Percentiles rank a stretch among this genome's conserved stretches.
These are phyloP conservation scores for Chelonoidis abingdonii DNA, from an alignment of 2,113 vertebrate species.

Conservation along the genomic window DNA sequence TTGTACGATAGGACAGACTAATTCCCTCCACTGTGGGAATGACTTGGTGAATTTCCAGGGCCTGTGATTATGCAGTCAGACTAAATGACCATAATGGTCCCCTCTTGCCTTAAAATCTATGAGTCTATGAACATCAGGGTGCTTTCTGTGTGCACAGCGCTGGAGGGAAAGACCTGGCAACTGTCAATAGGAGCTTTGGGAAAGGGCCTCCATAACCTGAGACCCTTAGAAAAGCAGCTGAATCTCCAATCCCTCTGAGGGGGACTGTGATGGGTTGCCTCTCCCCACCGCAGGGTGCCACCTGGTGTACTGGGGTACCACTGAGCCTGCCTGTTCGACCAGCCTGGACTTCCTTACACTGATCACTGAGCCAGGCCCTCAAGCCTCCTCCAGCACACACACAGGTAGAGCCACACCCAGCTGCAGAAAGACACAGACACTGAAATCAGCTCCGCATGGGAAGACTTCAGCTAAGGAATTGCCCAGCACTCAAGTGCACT, in stretches of 20 bases:
- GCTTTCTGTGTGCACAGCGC: not conserved
- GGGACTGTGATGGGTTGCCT: not conserved
- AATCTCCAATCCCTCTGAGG: not conserved
- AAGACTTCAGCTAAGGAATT: no score
- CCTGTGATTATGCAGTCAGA: not conserved
- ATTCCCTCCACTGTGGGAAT: not conserved
- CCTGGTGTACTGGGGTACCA: no score
- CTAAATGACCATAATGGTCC: not conserved
- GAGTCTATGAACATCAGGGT: not conserved
- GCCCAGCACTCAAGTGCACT: no score
- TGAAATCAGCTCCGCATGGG: no score
- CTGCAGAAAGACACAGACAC: no score
- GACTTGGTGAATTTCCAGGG: not conserved
- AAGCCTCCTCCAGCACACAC: no score
- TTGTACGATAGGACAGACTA: not conserved
- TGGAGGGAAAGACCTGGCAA: not conserved
- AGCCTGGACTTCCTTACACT: no score
- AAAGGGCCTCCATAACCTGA: not conserved
- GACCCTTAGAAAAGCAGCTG: not conserved
- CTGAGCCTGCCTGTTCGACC: no score
- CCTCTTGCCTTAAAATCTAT: not conserved
- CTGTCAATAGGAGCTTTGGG: not conserved
- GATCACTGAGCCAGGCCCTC: no score
- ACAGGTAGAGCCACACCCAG: no score
- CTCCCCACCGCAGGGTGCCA: no score